Percentiles rank a stretch among this genome's conserved stretches.
Conservation (phyloP, 2,113 vertebrate species). For the Cynopterus brachyotis region DNA sequence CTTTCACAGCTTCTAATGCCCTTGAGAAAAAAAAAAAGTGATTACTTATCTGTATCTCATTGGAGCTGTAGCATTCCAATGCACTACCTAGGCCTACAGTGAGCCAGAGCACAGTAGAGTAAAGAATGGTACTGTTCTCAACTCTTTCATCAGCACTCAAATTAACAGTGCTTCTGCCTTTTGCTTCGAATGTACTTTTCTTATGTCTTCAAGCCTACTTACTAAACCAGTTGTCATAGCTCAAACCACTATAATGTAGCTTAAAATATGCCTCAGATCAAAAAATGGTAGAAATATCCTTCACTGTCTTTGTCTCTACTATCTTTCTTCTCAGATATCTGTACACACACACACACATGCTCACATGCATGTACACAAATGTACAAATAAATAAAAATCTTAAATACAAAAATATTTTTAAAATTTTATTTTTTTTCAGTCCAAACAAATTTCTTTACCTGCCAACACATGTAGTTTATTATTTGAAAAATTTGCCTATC, state of each 20-base stretch:
- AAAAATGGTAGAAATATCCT: neutral
- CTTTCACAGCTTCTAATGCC: neutral
- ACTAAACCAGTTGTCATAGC: neutral
- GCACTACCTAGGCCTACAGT: accelerated
- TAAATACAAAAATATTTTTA: neutral
- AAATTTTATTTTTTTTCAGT: neutral
- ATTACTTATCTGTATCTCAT: neutral
- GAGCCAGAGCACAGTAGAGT: neutral
- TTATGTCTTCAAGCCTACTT: neutral
- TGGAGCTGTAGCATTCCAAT: neutral
- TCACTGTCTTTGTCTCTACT: neutral
- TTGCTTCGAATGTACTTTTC: neutral
- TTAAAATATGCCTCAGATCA: neutral
- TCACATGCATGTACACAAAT: neutral
- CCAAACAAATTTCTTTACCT: neutral
- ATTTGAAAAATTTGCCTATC: neutral
- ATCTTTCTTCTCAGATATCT: neutral
- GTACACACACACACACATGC: accelerated
- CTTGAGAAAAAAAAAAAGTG: neutral
- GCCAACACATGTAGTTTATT: neutral
- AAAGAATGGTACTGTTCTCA: neutral
- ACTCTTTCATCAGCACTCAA: neutral
- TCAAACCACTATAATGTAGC: neutral
- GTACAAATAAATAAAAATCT: neutral
- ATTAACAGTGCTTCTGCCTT: neutral